These are phyloP conservation scores for Aphrophora alni DNA, from an alignment of 2,888 invertebrate genomes.

Conservation along the genomic window DNA sequence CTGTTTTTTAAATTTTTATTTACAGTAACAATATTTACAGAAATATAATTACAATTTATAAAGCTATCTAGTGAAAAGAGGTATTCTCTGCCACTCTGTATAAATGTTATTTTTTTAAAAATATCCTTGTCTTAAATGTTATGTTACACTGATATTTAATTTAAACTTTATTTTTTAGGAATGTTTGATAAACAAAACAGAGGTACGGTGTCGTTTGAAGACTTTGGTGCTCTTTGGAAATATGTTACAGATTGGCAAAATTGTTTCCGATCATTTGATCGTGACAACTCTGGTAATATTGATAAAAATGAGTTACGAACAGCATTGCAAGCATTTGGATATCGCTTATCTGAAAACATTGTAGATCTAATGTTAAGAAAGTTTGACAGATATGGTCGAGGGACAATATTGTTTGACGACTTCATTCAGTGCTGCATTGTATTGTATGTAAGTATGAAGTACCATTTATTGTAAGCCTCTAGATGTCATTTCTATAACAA, in stretches of 20 bases:
- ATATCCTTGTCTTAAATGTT: too few relatives aligned
- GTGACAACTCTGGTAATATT: conserved; percentile 92
- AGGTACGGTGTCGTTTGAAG: conserved; percentile 92
- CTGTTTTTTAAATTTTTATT: too few relatives aligned
- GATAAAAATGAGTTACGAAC: conserved; percentile 88
- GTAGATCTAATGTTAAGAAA: conserved; percentile 84
- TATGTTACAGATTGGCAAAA: conserved; percentile 98
- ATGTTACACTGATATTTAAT: too few relatives aligned
- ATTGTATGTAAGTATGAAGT: conserved; percentile 66
- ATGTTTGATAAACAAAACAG: conserved; percentile 79
- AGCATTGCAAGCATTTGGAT: conserved; percentile 90
- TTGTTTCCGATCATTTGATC: conserved; percentile 93
- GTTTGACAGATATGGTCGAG: conserved; percentile 91
- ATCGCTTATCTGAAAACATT: conserved; percentile 82
- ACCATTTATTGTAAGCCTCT: too few relatives aligned
- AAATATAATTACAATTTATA: too few relatives aligned
- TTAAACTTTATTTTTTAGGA: conserved; percentile 61
- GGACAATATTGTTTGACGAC: conserved; percentile 95
- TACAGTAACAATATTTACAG: too few relatives aligned
- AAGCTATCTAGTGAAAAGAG: too few relatives aligned
- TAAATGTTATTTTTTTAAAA: too few relatives aligned
- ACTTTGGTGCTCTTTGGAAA: conserved; percentile 96
- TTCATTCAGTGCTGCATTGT: conserved; percentile 97
- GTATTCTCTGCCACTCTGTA: too few relatives aligned
- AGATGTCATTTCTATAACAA: too few relatives aligned